Percentiles rank a stretch among this genome's conserved stretches.
These are phyloP conservation scores for Danaus chrysippus DNA, from an alignment of 2,888 invertebrate species.

Conservation along the genomic window DNA sequence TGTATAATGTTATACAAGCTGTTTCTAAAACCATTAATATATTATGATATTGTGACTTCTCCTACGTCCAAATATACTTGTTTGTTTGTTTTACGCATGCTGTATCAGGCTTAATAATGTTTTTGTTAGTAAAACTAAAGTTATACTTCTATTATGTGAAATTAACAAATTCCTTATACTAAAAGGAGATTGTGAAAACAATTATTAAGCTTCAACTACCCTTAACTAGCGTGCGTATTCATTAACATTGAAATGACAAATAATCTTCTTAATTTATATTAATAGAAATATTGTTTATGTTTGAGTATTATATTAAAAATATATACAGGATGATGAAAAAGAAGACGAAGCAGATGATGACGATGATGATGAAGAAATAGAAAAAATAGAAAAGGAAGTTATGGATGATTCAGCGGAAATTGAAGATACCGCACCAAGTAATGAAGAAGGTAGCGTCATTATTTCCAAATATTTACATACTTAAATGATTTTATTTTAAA, in stretches of 20 bases:
- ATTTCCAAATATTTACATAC: too few species aligned
- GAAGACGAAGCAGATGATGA: constrained; percentile 51
- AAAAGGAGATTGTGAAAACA: too few species aligned
- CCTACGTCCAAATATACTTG: neutral
- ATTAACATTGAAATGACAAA: too few species aligned
- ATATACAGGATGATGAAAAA: constrained; percentile 44
- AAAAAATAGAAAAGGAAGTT: constrained; percentile 62
- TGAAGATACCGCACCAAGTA: constrained; percentile 40
- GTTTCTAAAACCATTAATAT: neutral
- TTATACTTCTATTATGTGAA: neutral
- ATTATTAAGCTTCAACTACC: too few species aligned
- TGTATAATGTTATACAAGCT: neutral
- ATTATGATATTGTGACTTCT: neutral
- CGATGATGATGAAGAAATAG: constrained; percentile 61
- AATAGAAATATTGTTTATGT: too few species aligned
- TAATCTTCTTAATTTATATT: too few species aligned
- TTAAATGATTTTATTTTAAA: neutral
- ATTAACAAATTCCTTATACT: too few species aligned
- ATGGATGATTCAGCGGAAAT: constrained; percentile 48
- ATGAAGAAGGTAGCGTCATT: constrained; percentile 34
- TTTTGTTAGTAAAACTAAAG: neutral
- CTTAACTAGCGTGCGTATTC: too few species aligned
- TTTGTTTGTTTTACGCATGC: neutral
- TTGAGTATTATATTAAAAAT: too few species aligned
- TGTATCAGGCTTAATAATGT: neutral